Evolutionary conservation across 2,797 vertebrate genomes (phyloP).

Genomic region (Danio albolineatus): DNA sequence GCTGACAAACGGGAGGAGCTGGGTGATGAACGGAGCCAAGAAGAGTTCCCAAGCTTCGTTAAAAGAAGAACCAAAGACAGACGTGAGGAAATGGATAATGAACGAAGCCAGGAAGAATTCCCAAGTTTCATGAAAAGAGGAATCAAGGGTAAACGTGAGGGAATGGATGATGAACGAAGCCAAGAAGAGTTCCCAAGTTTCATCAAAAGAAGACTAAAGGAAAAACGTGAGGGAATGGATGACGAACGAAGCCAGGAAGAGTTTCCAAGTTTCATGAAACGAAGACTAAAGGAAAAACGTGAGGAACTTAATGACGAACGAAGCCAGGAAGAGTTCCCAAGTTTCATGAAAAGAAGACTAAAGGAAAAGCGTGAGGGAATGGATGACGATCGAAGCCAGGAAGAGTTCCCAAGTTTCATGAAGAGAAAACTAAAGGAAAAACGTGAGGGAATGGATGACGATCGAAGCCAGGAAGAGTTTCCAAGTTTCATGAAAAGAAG

Average conservation of each 20-base stretch:
- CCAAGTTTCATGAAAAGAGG: slow-evolving; percentile 22
- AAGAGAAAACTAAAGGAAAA: slow-evolving; percentile 58
- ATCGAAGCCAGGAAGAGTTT: slow-evolving; percentile 39
- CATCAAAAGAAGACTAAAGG: slow-evolving; percentile 59
- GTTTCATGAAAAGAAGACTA: slow-evolving; percentile 15
- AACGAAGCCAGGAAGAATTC: slow-evolving; percentile 38
- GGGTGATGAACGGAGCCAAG: slow-evolving; percentile 64
- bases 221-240: slow-evolving; percentile 65
- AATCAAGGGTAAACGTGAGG: slow-evolving; percentile 34
- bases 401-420: slow-evolving; percentile 60
- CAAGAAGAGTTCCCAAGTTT: slow-evolving; percentile 60
- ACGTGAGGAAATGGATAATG: slow-evolving; percentile 48
- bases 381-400: slow-evolving; percentile 60
- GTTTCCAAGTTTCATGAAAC: slow-evolving; percentile 59
- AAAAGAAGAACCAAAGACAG: background rate
- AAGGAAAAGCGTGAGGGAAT: slow-evolving; percentile 23
- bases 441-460: slow-evolving; percentile 65
- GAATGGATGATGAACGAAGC: no score
- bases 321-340: slow-evolving; percentile 76
- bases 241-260: slow-evolving; percentile 77
- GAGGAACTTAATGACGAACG: slow-evolving; percentile 70
- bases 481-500: slow-evolving; percentile 29
- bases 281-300: slow-evolving; percentile 37
- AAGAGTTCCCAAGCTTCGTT: slow-evolving; percentile 44
- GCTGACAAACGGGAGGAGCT: slow-evolving; percentile 63